Evolutionary conservation across 2,797 vertebrate genomes (phyloP).

Genomic region (Alca torda): DNA sequence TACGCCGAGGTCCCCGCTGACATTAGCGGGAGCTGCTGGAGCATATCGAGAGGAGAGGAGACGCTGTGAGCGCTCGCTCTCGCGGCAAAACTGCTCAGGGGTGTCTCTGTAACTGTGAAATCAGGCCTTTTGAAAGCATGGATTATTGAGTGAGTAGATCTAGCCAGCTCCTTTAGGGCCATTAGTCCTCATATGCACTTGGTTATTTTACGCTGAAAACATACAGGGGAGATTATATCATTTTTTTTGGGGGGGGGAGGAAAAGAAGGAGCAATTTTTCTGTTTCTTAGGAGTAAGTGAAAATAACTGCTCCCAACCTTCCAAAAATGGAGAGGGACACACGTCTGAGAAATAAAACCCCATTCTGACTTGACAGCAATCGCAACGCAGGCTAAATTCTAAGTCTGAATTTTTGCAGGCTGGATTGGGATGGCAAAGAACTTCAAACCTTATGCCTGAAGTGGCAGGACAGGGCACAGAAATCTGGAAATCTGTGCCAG

Average conservation of each 20-base stretch:
- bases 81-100: slow-evolving; percentile 27
- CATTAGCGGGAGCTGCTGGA: slow-evolving; percentile 44
- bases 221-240: neutral
- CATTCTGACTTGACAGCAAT: neutral
- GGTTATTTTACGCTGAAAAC: slow-evolving; percentile 40
- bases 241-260: neutral
- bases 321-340: neutral
- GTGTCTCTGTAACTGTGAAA: slow-evolving; percentile 58
- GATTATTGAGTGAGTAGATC: slow-evolving; percentile 63
- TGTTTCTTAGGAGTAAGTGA: neutral
- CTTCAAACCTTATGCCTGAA: neutral
- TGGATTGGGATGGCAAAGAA: neutral
- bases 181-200: slow-evolving; percentile 30
- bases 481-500: neutral
- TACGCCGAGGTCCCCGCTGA: slow-evolving; percentile 30
- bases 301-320: neutral
- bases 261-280: neutral
- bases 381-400: neutral
- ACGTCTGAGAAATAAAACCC: neutral
- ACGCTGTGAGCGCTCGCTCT: neutral
- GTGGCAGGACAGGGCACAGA: neutral
- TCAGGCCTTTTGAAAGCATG: slow-evolving; percentile 40
- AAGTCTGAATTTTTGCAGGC: neutral
- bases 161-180: slow-evolving; percentile 41
- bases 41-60: slow-evolving; percentile 23